Base-by-base conservation (phyloP, 2,113 vertebrate genomes). In the human region DNA sequence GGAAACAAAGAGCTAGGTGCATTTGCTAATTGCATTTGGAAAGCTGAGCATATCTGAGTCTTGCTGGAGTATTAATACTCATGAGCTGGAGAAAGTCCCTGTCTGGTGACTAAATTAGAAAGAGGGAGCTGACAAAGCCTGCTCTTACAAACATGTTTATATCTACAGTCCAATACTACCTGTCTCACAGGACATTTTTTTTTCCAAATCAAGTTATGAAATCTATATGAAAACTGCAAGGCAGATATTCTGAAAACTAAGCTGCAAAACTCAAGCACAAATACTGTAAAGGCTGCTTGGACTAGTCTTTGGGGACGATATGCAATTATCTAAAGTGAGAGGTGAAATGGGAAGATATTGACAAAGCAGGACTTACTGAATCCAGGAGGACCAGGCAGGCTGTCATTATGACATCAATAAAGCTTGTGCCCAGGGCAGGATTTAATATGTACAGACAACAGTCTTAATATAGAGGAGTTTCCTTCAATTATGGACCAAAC, bases 261-360 rank as follows among this genome's bases (percentile, higher is more conserved):
- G 93, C 96, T 48, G 25, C 20, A 95, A 96, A 90, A 75, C 12
- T 81, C 59, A 80, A 89, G 72, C 14, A 55, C 25, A 90, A 32
- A 55, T 50, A 66, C 10, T 32, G 8, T 1, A 6, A 20, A 35
- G 4, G 12, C 3, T 16, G 22, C 2, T 30, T 78, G 8, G 6
- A 5, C 2, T 6, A 59, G 68, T 96, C 89, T 79, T 97, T 45
- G 12, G 45, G 57, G 96, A 79, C 1, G 14, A 0, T 25, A 3
- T 88, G 17, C 30, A 97, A 93, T 96, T 96, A 97, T 78, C 78
- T 79, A 80, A 50, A 90, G 30, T 89, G 78, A 98, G 95, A 96
- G 45, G 79, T 12, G 20, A 52, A 32, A 82, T 6, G 82, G 52
- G 68, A 97, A 93, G 38, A 79, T 96, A 96, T 61, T 91, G 95